phyloP scores from a whole-genome alignment of 1,140 invertebrate species.

The Andricus grossulariae region DNA sequence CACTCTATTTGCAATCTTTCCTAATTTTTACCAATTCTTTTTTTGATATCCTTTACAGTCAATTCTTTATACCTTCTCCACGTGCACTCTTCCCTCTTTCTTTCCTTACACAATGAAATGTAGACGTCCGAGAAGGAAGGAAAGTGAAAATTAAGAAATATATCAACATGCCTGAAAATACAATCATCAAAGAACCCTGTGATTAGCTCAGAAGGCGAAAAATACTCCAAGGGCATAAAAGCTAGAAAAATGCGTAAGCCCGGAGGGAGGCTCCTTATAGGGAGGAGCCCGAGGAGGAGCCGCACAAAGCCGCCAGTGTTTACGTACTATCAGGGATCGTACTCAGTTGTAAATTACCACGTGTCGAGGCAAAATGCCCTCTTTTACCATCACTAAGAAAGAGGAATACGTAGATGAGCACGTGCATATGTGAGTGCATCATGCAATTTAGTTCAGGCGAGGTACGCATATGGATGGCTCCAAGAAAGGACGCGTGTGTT shows the following conservation, averaged over 20 bases:
- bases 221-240: slow-evolving; percentile 39
- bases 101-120: not conserved
- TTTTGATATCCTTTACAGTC: no score
- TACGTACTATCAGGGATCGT: slow-evolving; percentile 52
- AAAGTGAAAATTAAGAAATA: slow-evolving; percentile 25
- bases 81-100: not conserved
- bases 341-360: slow-evolving; percentile 62
- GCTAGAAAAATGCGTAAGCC: slow-evolving; percentile 54
- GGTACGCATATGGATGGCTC: slow-evolving; percentile 23
- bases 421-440: slow-evolving; percentile 40
- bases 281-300: slow-evolving; percentile 47
- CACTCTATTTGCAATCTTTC: no score
- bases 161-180: not conserved
- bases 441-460: slow-evolving; percentile 30
- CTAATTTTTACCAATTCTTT: no score
- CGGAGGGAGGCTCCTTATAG: slow-evolving; percentile 38
- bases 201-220: not conserved
- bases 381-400: slow-evolving; percentile 54
- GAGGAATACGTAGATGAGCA: slow-evolving; percentile 31
- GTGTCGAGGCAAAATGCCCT: slow-evolving; percentile 55
- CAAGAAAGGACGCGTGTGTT: slow-evolving; percentile 27
- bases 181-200: not conserved
- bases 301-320: slow-evolving; percentile 59
- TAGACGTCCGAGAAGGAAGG: not conserved
- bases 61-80: no score